Evolutionary conservation across 1,140 invertebrate species (phyloP), one percentile per base, ranked within the genome.

Genomic region (Hyles vespertilio): DNA sequence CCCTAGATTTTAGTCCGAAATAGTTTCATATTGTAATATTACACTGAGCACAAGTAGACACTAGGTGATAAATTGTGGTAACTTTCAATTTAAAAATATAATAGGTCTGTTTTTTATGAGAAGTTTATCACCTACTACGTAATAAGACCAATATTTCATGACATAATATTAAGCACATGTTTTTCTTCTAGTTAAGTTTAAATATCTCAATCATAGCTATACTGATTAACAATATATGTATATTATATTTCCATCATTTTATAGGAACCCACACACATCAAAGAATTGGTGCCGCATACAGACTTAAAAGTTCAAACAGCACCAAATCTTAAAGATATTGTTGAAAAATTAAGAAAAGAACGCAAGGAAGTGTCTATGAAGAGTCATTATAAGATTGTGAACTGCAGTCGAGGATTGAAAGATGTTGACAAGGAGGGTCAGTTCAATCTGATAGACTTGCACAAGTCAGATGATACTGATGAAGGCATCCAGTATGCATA

Each of bases 351-450:
- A 40, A 70, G 89, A 12, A 66, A 83, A 57, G 79, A 91, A 67
- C 77, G 72, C 7, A 84, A 89, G 66, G 75, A 84, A 44, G 57
- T 65, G 3, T 79, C 89, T 10, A 74, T 72, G 56, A 84, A 88
- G 33, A 89, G 70, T 68, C 82, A 90, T 10, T 91, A 90, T 68
- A 87, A 90, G 72, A 67, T 91, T 34, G 83, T 91, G 0, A 91
- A 91, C 61, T 85, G 77, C 65, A 70, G 78, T 77, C 68, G 88
- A 84, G 81, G 90, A 56, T 34, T 89, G 5, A 79, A 74, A 79
- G 70, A 89, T 10, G 76, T 79, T 57, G 59, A 69, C 6, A 69
- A 76, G 43, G 59, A 70, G 22, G 67, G 81, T 52, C 11, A 68
- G 8, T 81, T 76, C 60, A 69, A 89, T 71, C 67, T 90, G 49